Conservation (phyloP, 2,113 vertebrate genomes). For the Nymphicus hollandicus region DNA sequence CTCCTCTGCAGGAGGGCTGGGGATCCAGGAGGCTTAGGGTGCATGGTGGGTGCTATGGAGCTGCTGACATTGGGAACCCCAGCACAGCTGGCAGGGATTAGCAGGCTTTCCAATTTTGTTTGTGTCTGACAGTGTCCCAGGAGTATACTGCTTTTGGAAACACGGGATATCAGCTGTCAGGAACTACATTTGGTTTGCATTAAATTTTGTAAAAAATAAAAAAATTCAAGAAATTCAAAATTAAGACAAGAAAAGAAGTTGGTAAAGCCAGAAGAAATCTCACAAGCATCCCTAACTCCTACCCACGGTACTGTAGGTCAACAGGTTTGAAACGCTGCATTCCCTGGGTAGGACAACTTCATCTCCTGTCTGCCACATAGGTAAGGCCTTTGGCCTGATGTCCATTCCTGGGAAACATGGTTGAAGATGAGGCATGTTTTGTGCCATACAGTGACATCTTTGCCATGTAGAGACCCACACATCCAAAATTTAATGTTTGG, state of each 20-base stretch:
- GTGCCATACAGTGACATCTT: neutral
- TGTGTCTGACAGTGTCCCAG: neutral
- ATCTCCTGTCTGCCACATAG: neutral
- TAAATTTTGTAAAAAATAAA: neutral
- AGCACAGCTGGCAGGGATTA: neutral
- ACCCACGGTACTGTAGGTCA: neutral
- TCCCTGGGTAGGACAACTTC: neutral
- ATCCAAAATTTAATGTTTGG: neutral
- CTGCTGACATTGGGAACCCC: neutral
- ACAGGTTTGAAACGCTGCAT: neutral
- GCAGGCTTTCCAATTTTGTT: neutral
- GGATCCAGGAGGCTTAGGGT: neutral
- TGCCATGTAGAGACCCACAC: neutral
- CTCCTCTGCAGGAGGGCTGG: neutral
- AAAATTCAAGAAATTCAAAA: fast-evolving
- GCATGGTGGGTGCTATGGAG: neutral
- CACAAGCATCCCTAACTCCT: neutral
- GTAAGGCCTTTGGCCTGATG: neutral
- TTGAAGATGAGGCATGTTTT: neutral
- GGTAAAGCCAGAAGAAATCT: neutral
- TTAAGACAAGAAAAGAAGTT: neutral
- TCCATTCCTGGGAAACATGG: neutral
- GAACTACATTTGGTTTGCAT: neutral
- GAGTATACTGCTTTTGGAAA: neutral
- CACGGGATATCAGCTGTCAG: neutral